Percentiles rank a stretch among this genome's conserved stretches.
Evolutionary conservation across 2,888 invertebrate species (phyloP).

Genomic region (Trachelus iudaicus): DNA sequence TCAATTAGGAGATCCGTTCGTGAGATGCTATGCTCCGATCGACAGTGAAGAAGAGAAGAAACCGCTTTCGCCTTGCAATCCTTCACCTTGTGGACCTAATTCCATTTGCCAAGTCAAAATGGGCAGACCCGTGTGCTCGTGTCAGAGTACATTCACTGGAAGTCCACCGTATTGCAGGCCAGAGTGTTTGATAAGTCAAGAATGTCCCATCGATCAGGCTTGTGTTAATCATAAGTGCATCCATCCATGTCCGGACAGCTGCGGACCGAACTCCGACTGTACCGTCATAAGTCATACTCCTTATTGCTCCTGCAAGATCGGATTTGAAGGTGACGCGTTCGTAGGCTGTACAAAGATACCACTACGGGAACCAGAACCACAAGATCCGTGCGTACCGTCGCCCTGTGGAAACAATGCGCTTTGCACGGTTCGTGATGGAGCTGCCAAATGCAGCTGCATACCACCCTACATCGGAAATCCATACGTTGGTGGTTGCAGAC

Average conservation of each 20-base stretch:
- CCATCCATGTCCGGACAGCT: slow-evolving; percentile 82
- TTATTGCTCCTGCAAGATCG: slow-evolving; percentile 81
- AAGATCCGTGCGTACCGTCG: slow-evolving; percentile 79
- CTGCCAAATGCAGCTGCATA: slow-evolving; percentile 84
- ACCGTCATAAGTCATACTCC: slow-evolving; percentile 84
- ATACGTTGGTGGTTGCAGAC: slow-evolving; percentile 84
- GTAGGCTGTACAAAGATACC: slow-evolving; percentile 77
- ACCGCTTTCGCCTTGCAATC: slow-evolving; percentile 63
- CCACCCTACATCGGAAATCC: slow-evolving; percentile 91
- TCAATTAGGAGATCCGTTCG: slow-evolving; percentile 85
- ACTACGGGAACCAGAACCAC: slow-evolving; percentile 38
- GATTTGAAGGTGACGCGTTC: slow-evolving; percentile 87
- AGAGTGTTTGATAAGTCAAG: slow-evolving; percentile 85
- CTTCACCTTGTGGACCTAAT: slow-evolving; percentile 80
- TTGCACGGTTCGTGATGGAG: slow-evolving; percentile 77
- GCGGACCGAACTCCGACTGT: slow-evolving; percentile 84
- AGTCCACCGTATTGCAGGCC: slow-evolving; percentile 85
- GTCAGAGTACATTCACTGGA: slow-evolving; percentile 81
- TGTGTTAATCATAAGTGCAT: slow-evolving; percentile 85
- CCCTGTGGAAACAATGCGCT: slow-evolving; percentile 89
- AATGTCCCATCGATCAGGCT: slow-evolving; percentile 81
- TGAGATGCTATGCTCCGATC: slow-evolving; percentile 70
- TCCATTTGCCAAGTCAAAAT: slow-evolving; percentile 86
- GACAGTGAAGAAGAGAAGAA: slow-evolving; percentile 21
- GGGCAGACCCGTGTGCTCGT: slow-evolving; percentile 83